Evolutionary conservation across 2,888 invertebrate genomes (phyloP).

Genomic region (Copidosoma aretas): DNA sequence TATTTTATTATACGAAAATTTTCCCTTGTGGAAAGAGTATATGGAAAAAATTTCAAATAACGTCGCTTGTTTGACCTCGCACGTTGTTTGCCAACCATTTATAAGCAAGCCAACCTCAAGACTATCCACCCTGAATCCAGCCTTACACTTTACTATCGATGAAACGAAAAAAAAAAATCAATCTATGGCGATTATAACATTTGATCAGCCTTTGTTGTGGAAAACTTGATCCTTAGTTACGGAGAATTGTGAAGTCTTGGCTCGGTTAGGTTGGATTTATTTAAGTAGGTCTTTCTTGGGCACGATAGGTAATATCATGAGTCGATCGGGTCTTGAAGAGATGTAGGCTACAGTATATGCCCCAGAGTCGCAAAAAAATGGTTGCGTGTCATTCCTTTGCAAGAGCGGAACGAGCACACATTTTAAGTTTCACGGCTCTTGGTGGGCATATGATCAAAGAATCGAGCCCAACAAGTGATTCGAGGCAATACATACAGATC

Average conservation of each 20-base stretch:
- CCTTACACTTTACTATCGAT: conserved; percentile 4
- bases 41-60: conserved; percentile 3
- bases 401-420: background rate
- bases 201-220: conserved; percentile 42
- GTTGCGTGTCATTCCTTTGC: background rate
- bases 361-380: background rate
- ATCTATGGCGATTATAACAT: conserved; percentile 42
- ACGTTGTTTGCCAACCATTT: conserved; percentile 3
- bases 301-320: background rate
- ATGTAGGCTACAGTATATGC: background rate
- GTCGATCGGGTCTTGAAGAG: background rate
- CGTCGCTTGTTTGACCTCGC: background rate
- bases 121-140: background rate
- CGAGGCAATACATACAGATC: too few species aligned
- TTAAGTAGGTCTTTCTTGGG: background rate
- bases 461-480: too few species aligned
- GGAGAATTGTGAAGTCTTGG: conserved; percentile 27
- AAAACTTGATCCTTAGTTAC: conserved; percentile 45
- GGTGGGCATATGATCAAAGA: too few species aligned
- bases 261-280: conserved; percentile 9
- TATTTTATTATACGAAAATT: background rate
- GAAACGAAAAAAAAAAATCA: conserved; percentile 30
- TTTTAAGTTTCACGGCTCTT: too few species aligned
- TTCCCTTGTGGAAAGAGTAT: background rate
- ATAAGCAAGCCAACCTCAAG: background rate